phyloP scores from a whole-genome alignment of 1,140 invertebrate species.

The Lepidurus packardi region DNA sequence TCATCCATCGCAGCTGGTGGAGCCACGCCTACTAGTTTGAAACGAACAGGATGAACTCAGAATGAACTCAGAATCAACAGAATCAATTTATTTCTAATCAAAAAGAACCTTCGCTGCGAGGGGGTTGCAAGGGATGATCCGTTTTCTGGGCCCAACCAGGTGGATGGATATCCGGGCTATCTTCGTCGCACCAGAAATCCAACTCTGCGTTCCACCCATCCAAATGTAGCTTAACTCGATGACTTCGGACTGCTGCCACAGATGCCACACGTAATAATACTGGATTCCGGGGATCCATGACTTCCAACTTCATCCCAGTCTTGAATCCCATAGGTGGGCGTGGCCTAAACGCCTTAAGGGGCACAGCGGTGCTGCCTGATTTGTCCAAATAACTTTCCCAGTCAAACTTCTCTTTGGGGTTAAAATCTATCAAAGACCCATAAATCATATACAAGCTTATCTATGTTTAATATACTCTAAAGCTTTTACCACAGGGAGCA shows the following conservation, averaged over 20 bases:
- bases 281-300: constrained; percentile 73
- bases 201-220: constrained; percentile 84
- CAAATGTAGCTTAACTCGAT: constrained; percentile 69
- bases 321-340: constrained; percentile 73
- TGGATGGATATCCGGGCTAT: constrained; percentile 83
- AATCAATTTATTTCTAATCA: not conserved
- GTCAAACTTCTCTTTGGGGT: constrained; percentile 53
- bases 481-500: constrained; percentile 74
- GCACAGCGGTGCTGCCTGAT: constrained; percentile 67
- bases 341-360: constrained; percentile 74
- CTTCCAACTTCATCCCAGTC: constrained; percentile 81
- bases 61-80: no score
- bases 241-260: constrained; percentile 58
- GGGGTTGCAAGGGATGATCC: constrained; percentile 75
- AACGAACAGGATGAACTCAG: not conserved
- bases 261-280: constrained; percentile 78
- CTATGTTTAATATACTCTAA: not conserved
- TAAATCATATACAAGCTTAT: constrained; percentile 33
- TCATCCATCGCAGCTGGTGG: not conserved
- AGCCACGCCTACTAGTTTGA: not conserved
- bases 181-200: constrained; percentile 84
- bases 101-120: constrained; percentile 45
- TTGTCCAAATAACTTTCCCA: constrained; percentile 80
- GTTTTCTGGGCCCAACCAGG: constrained; percentile 84
- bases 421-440: constrained; percentile 42